Base-by-base conservation (phyloP, 1,140 invertebrate genomes). In the Dinoponera quadriceps region DNA sequence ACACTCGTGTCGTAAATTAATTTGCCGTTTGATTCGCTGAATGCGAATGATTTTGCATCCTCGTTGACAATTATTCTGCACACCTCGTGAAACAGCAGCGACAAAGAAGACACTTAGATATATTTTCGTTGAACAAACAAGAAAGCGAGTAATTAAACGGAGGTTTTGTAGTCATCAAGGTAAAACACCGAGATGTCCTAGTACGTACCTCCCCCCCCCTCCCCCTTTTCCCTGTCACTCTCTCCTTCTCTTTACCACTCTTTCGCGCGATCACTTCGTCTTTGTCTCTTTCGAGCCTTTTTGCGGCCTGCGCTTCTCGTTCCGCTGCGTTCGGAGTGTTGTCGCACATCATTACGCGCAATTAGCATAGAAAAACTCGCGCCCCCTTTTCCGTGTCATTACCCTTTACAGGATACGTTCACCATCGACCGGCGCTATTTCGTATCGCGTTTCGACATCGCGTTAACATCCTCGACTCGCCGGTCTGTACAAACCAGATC, bases 281-380 rank as follows among this genome's bases (percentile, higher is more conserved):
- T 74, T 74, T 62, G 55, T 82, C 33, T 74, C 38, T 74, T 48
- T 7, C 20, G 16, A 73, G 74, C 29, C 49, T 69, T 80, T 57
- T 69, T 69, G 38, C 18, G 49, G 48, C 7, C 3, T 49, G 33
- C 27, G 57, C 29, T 72, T 33, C 44, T 62, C 44, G 44, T 62
- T 27, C 14, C 22, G 3, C 18, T 62, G 20, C 62, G 25, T 78
- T 86, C 54, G 51, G 65, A 83, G 51, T 69, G 57, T 57, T 57
- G 38, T 74, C 22, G 68, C 68, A 75, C 83, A 77, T 74, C 82
- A 55, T 87, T 86, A 74, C 75, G 25, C 73, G 33, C 66, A 87
- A 85, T 89, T 86, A 83, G 60, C 75, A 87, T 85, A 72, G 55
- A 81, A 82, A 87, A 87, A 85, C 59, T 60, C 59, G 48, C 29